Base-by-base conservation (phyloP, 2,888 invertebrate species). In the Galeruca laticollis region DNA sequence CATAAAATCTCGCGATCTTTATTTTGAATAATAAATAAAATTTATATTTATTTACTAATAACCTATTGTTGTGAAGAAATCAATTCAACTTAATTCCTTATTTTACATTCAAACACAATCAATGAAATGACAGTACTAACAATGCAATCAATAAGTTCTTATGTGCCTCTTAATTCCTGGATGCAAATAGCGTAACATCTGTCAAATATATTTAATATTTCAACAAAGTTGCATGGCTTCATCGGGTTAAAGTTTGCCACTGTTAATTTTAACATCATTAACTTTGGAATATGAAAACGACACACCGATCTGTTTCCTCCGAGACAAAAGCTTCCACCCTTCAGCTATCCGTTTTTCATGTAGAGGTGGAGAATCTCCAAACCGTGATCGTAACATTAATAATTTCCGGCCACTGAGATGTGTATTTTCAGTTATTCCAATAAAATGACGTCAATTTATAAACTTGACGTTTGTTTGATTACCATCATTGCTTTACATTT, bases 191-290 rank as follows among this genome's bases (percentile, higher is more conserved):
- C 60, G 13, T 40, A 68, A 62, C 76, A 75, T 74, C 76, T 75
- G 75, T 71, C 73, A 68, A 18, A 62, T 64, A 4, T 66, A 60
- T 70, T 66, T 74, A 70, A 74, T 73, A 72, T 75, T 74, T 74
- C 70, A 65, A 66, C 69, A 68, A 68, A 64, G 71, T 69, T 71
- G 65, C 69, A 61, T 56, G 63, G 71, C 74, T 73, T 74, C 71
- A 73, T 74, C 67, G 68, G 67, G 70, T 74, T 72, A 67, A 61
- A 73, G 69, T 73, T 73, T 68, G 69, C 70, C 69, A 56, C 47
- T 70, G 70, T 69, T 69, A 76, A 73, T 74, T 76, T 69, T 65
- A 63, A 64, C 64, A 37, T 52, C 26, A 51, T 69, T 65, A 65
- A 60, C 52, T 60, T 47, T 61, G 56, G 66, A 33, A 66, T 52